Conservation (phyloP, 2,113 vertebrate species). For the Mirounga angustirostris region DNA sequence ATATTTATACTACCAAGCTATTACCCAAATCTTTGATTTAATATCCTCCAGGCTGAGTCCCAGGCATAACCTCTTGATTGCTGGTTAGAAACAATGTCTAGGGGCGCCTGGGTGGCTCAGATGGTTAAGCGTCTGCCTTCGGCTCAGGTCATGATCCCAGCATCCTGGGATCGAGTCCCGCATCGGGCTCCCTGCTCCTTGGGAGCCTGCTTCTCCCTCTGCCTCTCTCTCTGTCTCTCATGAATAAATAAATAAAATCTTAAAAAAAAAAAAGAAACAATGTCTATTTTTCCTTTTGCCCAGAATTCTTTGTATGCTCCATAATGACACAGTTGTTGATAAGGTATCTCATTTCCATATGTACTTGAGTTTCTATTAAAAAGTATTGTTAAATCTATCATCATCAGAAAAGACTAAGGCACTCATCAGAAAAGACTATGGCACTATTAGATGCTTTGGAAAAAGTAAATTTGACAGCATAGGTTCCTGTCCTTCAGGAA, state of each 20-base stretch:
- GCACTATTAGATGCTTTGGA: constrained; percentile 42
- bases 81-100: background rate
- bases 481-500: constrained; percentile 9
- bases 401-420: constrained; percentile 56
- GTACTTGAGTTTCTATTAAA: background rate
- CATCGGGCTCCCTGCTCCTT: no score
- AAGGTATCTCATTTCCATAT: constrained; percentile 16
- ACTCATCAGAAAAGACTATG: constrained; percentile 51
- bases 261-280: background rate
- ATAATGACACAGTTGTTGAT: background rate
- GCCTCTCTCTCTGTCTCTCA: no score
- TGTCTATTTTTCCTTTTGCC: constrained; percentile 30
- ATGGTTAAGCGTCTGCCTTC: no score
- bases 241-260: no score
- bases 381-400: constrained; percentile 23
- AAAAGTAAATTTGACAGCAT: constrained; percentile 54
- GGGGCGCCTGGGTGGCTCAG: no score
- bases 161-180: no score
- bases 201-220: no score
- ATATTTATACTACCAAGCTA: background rate
- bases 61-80: background rate
- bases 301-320: background rate
- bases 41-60: background rate
- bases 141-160: no score
- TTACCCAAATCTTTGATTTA: background rate